Conservation (phyloP, 1,140 invertebrate species). For the Meloidogyne chitwoodi region DNA sequence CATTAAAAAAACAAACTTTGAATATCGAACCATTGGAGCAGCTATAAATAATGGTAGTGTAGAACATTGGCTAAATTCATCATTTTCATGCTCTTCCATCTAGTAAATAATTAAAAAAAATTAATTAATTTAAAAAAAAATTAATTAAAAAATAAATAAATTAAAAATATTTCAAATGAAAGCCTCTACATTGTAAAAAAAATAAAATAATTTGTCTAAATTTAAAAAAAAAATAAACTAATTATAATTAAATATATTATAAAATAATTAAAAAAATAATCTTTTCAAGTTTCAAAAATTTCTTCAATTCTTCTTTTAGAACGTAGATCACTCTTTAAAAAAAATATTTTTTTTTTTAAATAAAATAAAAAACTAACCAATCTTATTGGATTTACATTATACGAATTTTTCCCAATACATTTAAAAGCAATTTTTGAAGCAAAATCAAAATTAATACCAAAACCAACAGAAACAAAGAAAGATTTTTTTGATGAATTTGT, state of each 20-base stretch:
- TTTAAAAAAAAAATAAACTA: not conserved
- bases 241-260: not conserved
- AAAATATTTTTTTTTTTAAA: not conserved
- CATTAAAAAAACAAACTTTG: conserved; percentile 69
- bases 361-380: not conserved
- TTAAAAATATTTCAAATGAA: too few relatives aligned
- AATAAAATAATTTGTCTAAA: too few relatives aligned
- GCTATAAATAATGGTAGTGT: conserved; percentile 72
- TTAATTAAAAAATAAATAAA: not conserved
- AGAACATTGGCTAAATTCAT: conserved; percentile 40
- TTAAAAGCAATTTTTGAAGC: conserved; percentile 11
- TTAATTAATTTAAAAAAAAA: not conserved
- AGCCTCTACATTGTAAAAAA: too few relatives aligned
- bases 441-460: not conserved
- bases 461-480: conserved; percentile 16
- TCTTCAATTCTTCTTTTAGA: conserved; percentile 2
- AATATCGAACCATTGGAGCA: conserved; percentile 93
- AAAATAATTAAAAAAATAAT: not conserved
- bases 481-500: not conserved
- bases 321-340: conserved; percentile 27
- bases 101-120: not conserved
- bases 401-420: not conserved
- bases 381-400: not conserved
- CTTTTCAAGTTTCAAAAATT: conserved; percentile 12
- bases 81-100: not conserved